Evolutionary conservation across 2,797 vertebrate genomes (phyloP), one percentile per base, ranked within the genome.

Genomic region (Malacoctenus gilli): DNA sequence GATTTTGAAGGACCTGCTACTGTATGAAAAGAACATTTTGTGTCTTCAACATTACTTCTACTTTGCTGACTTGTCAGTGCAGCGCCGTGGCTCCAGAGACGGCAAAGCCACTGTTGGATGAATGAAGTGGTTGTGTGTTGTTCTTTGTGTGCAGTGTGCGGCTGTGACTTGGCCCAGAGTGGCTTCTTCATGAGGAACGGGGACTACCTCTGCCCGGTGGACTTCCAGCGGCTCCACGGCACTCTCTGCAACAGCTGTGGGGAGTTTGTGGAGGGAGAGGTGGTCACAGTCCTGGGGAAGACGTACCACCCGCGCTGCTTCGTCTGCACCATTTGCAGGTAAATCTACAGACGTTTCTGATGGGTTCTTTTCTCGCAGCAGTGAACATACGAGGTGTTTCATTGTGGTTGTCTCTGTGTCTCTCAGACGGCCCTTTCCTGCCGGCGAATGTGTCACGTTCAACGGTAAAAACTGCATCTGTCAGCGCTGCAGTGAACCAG

Each of bases 301-400:
- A 96, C 94, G 20, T 99, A 99, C 67, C 97, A 99, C 61, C 95
- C 96, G 3, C 89, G 90, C 80, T 99, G 97, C 90, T 99, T 99
- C 61, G 95, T 94, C 64, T 99, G 97, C 64, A 94, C 95, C 4
- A 54, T 91, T 72, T 99, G 96, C 96, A 98, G 93, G 97, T 99
- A 93, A 94, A 87, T 47, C 4, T 7, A 5, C 37, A n/a, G n/a
- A n/a, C n/a, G n/a, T n/a, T n/a, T n/a, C n/a, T n/a, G n/a, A n/a
- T n/a, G n/a, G n/a, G n/a, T n/a, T n/a, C n/a, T n/a, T n/a, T n/a
- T n/a, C n/a, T n/a, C n/a, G n/a, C n/a, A n/a, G 22, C 43, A 62
- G 15, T 9, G 19, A 10, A 6, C 7, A 12, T 4, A 13, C 2
- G 18, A 4, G 18, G 8, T n/a, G 4, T 1, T 23, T 2, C 0